Base-by-base conservation (phyloP, 2,113 vertebrate species). In the Pachypanchax playfairii region DNA sequence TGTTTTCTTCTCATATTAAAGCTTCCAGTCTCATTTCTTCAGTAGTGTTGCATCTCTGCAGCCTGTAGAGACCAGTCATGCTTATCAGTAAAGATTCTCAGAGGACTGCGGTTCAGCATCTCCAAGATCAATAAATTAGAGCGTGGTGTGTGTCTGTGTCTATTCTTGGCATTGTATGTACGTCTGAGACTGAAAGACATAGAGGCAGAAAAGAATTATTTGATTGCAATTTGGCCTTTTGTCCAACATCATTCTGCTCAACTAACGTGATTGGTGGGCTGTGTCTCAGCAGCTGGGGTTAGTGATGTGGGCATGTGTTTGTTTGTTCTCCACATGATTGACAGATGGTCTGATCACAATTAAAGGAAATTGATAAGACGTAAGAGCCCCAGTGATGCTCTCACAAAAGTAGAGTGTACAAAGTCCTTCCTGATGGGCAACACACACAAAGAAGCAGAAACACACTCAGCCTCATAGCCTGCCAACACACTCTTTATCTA, bases 361-460 rank as follows among this genome's bases (percentile, higher is more conserved):
- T 83, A 90, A 88, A 79, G 73, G 55, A 78, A 73, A 88, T 72
- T 86, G 86, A 91, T 90, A 76, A 83, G 64, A 55, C 35, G 77
- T 76, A 70, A 79, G 65, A 79, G 74, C n/a, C 59, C 51, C 67
- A 55, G 50, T 80, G 65, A 86, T 86, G 60, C 76, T 79, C 88
- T 90, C 84, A 91, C 83, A 84, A 62, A 78, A 77, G 80, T 59
- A 71, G 51, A 84, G 76, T 70, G 80, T 61, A 76, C 59, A 62
- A 61, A 59, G 59, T 78, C 81, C 70, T 25, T 67, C 47, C 54
- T 63, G 72, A 75, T 72, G 51, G 50, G 52, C 35, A 67, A 77
- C 25, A 64, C 7, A 84, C 51, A 83, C 71, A 77, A 46, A 53
- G 43, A 54, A 24, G 44, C 42, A 60, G 2, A 48, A 6, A 55